Percentiles rank a stretch among this genome's conserved stretches.
phyloP scores from a whole-genome alignment of 2,797 vertebrate species.

The Phaenicophaeus curvirostris region DNA sequence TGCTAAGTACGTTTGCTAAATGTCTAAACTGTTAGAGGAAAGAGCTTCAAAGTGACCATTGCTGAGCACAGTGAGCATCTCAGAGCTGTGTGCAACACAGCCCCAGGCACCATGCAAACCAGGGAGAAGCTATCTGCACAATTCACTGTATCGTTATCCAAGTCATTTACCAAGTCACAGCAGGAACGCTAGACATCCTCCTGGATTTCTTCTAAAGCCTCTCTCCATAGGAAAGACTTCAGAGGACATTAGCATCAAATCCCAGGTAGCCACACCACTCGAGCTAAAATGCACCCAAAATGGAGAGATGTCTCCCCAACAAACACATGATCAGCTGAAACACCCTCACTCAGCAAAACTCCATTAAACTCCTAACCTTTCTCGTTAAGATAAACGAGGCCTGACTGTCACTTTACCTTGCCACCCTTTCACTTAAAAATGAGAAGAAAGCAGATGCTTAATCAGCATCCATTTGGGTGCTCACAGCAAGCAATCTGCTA shows the following conservation, averaged over 20 bases:
- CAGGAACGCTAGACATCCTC: neutral
- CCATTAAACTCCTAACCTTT: constrained; percentile 31
- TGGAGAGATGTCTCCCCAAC: neutral
- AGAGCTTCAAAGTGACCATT: neutral
- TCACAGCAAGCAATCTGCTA: constrained; percentile 39
- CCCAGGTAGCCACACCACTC: neutral
- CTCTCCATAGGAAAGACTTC: neutral
- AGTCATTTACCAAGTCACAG: neutral
- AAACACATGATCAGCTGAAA: neutral
- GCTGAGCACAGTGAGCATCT: fast-evolving
- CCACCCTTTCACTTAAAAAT: constrained; percentile 33
- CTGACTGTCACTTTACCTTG: constrained; percentile 56
- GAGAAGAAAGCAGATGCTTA: constrained; percentile 59
- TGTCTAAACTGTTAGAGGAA: neutral
- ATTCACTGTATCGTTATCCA: neutral
- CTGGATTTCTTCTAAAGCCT: neutral
- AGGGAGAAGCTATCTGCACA: neutral
- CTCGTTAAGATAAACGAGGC: constrained; percentile 52
- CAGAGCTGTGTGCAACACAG: neutral
- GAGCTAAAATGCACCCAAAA: neutral
- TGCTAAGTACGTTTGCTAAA: neutral
- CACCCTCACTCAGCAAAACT: neutral
- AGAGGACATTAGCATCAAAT: neutral
- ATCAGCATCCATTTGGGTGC: constrained; percentile 41
- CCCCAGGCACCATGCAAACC: fast-evolving